Evolutionary conservation across 1,140 invertebrate genomes (phyloP).

Genomic region (Drosophila santomea): DNA sequence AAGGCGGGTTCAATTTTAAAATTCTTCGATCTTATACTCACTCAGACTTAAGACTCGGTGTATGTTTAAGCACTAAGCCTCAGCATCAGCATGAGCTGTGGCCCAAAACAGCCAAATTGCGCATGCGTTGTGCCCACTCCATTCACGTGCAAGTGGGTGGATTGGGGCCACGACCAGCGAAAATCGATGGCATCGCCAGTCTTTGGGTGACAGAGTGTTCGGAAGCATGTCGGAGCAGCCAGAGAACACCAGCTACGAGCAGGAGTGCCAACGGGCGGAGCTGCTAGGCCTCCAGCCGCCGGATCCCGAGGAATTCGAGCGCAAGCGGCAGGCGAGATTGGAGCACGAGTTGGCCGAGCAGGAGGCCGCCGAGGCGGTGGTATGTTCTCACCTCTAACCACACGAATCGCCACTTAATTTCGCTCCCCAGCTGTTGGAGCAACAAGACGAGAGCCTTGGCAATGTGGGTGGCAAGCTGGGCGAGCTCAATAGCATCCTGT

Average conservation of each 20-base stretch:
- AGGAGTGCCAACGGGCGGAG: conserved; percentile 90
- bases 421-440: conserved; percentile 87
- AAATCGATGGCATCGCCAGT: conserved; percentile 56
- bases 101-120: background rate
- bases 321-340: conserved; percentile 74
- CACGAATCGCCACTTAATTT: background rate
- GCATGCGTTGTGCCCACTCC: conserved; percentile 27
- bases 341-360: conserved; percentile 81
- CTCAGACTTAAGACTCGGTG: background rate
- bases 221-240: conserved; percentile 56
- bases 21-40: background rate
- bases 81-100: conserved; percentile 52
- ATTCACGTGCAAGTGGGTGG: background rate
- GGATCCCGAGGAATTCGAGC: conserved; percentile 88
- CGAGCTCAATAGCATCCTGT: conserved; percentile 92
- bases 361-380: conserved; percentile 85
- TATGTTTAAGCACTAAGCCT: conserved; percentile 6
- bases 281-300: conserved; percentile 89
- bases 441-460: conserved; percentile 89
- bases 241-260: conserved; percentile 86
- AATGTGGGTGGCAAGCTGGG: conserved; percentile 91
- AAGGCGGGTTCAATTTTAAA: background rate
- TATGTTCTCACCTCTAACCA: conserved; percentile 23
- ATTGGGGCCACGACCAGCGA: conserved; percentile 24
- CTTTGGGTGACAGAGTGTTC: conserved; percentile 16